These are phyloP conservation scores for Syngnathus acus DNA, from an alignment of 2,797 vertebrate genomes.

Conservation along the genomic window DNA sequence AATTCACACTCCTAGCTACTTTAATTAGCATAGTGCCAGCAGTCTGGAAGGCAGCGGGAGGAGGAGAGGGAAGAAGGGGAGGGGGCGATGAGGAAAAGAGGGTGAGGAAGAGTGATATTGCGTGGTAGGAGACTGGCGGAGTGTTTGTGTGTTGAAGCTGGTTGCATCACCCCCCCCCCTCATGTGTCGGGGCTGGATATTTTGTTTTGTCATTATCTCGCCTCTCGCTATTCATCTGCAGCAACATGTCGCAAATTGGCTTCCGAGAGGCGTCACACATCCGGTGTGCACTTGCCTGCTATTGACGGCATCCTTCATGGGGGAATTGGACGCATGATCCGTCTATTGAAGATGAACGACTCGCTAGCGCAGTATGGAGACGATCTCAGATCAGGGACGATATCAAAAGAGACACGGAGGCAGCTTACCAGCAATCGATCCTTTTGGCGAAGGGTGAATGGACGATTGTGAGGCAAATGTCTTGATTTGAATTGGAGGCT, in stretches of 20 bases:
- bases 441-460: conserved; percentile 31
- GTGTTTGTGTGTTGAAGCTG: conserved; percentile 66
- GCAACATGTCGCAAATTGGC: conserved; percentile 67
- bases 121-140: conserved; percentile 61
- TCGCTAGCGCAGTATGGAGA: neutral
- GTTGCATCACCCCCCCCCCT: conserved; percentile 62
- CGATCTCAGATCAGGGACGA: conserved; percentile 42
- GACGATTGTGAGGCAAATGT: conserved; percentile 30
- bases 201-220: conserved; percentile 69
- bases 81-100: conserved; percentile 23
- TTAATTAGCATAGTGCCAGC: conserved; percentile 78
- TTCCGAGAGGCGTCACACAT: conserved; percentile 60
- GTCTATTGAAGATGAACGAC: conserved; percentile 35
- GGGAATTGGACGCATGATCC: conserved; percentile 18
- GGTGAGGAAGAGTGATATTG: conserved; percentile 42
- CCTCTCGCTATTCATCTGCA: conserved; percentile 58
- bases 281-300: conserved; percentile 37
- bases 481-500: conserved; percentile 15
- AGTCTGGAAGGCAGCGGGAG: conserved; percentile 65
- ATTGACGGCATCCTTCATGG: conserved; percentile 59
- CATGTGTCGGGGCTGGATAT: conserved; percentile 57
- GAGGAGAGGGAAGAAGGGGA: conserved; percentile 29
- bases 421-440: conserved; percentile 32
- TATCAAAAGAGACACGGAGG: conserved; percentile 22
- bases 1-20: conserved; percentile 72